Percentiles rank a stretch among this genome's conserved stretches.
These are phyloP conservation scores for Phalacrocorax pelagicus DNA, from an alignment of 2,113 vertebrate species.

Conservation along the genomic window DNA sequence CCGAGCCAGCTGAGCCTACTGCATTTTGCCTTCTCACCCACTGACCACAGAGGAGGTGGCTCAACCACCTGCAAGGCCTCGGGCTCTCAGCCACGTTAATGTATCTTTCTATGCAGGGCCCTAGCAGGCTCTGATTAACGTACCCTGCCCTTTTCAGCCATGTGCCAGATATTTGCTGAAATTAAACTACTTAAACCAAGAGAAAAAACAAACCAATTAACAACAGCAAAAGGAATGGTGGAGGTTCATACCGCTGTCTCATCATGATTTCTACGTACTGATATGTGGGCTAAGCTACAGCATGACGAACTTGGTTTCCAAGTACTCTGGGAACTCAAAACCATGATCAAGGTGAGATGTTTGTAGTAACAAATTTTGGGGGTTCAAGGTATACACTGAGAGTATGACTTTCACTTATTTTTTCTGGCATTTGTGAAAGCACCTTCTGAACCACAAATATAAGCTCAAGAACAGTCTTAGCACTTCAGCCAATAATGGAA, in stretches of 20 bases:
- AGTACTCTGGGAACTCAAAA: neutral
- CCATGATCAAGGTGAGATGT: neutral
- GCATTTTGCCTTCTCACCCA: neutral
- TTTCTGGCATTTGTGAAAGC: neutral
- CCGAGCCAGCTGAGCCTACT: neutral
- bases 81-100: fast-evolving
- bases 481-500: neutral
- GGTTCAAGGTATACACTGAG: fast-evolving
- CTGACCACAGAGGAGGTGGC: neutral
- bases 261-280: neutral
- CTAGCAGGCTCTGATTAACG: neutral
- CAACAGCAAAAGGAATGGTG: neutral
- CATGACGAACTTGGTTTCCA: neutral
- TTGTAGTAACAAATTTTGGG: neutral
- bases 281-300: neutral
- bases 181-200: neutral
- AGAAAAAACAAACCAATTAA: neutral
- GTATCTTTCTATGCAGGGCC: neutral
- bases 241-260: neutral
- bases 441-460: neutral
- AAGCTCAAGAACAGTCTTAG: neutral
- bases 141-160: neutral
- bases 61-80: neutral
- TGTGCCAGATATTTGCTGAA: neutral
- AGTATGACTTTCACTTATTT: neutral